Percentiles rank a stretch among this genome's conserved stretches.
Evolutionary conservation across 1,140 invertebrate genomes (phyloP).

Genomic region (Leptinotarsa texana): DNA sequence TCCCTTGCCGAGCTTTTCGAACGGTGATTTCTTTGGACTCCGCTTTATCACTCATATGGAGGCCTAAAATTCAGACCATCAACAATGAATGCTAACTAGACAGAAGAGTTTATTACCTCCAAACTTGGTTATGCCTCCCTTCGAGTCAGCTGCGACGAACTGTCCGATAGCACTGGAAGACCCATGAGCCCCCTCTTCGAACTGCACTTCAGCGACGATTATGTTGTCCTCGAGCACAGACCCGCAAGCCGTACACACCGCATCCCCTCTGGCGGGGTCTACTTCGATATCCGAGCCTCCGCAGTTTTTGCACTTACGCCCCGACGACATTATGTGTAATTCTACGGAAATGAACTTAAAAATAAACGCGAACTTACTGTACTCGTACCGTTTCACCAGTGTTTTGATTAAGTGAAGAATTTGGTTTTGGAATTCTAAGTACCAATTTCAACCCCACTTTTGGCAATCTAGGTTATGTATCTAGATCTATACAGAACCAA

Average conservation of each 20-base stretch:
- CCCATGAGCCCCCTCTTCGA: conserved; percentile 90
- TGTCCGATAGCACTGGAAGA: conserved; percentile 86
- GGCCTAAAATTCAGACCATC: conserved; percentile 58
- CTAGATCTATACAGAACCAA: too few species aligned
- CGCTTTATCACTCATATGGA: conserved; percentile 78
- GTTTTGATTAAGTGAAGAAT: too few species aligned
- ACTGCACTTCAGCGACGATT: conserved; percentile 95
- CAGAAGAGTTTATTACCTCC: conserved; percentile 52
- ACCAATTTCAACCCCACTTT: too few species aligned
- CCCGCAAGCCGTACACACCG: conserved; percentile 95
- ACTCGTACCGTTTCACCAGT: too few species aligned
- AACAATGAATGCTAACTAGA: too few species aligned
- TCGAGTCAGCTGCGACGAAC: conserved; percentile 88
- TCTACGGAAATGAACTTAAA: not conserved
- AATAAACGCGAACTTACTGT: too few species aligned
- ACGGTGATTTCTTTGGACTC: conserved; percentile 91
- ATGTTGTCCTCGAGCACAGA: conserved; percentile 93
- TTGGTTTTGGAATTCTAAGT: too few species aligned
- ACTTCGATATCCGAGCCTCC: conserved; percentile 93
- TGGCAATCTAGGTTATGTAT: too few species aligned
- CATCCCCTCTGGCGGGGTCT: conserved; percentile 89
- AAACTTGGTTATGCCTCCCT: conserved; percentile 78
- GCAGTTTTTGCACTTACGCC: conserved; percentile 85
- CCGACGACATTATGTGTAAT: conserved; percentile 57
- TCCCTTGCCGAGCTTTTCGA: conserved; percentile 82